Percentiles rank a stretch among this genome's conserved stretches.
phyloP scores from a whole-genome alignment of 2,888 invertebrate species.

The Microchrysa polita region DNA sequence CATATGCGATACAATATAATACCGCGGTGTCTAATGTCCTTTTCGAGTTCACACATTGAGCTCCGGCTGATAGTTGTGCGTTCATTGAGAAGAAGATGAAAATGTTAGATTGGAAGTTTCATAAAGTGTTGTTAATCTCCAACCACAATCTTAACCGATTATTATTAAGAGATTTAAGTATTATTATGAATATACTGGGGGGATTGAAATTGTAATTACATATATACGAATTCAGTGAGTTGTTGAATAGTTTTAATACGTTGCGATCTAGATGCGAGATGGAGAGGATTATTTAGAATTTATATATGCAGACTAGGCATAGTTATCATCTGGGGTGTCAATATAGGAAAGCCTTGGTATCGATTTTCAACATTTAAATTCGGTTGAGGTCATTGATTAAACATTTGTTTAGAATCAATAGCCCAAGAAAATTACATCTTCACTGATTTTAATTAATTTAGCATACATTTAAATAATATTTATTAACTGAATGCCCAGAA shows the following conservation, averaged over 20 bases:
- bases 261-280: neutral
- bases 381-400: no score
- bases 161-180: constrained; percentile 5
- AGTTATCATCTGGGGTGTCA: no score
- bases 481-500: no score
- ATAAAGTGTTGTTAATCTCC: constrained; percentile 29
- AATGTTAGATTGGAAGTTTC: neutral
- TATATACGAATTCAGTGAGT: neutral
- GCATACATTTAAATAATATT: no score
- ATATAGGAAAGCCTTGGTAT: no score
- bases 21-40: constrained; percentile 39
- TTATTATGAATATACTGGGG: constrained; percentile 17
- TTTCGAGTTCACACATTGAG: constrained; percentile 10
- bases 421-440: no score
- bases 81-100: neutral
- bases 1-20: neutral
- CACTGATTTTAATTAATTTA: no score
- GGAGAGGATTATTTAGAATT: no score
- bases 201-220: constrained; percentile 19
- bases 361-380: no score
- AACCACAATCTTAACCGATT: constrained; percentile 45
- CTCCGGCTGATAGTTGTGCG: neutral
- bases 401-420: no score
- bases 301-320: no score
- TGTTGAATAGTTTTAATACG: neutral